Percentiles rank a stretch among this genome's conserved stretches.
phyloP scores from a whole-genome alignment of 35 echinoderm and acorn worm genomes.

The Ophioderma brevispina region DNA sequence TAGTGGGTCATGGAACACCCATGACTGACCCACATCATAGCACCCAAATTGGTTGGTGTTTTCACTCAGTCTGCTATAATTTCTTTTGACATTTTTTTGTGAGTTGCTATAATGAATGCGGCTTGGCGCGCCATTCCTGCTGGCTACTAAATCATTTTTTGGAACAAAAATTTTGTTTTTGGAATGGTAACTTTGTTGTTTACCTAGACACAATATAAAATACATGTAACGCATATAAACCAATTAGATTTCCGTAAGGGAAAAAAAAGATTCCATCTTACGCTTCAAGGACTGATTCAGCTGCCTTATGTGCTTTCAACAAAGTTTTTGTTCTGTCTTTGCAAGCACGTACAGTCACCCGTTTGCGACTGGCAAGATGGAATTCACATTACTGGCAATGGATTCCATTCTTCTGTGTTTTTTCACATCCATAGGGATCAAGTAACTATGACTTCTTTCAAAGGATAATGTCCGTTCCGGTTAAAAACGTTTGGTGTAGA shows the following conservation, averaged over 20 bases:
- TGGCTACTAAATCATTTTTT: neutral
- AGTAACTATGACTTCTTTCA: neutral
- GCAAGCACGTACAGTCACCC: conserved; percentile 20
- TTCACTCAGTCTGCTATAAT: neutral
- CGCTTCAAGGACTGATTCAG: conserved; percentile 13
- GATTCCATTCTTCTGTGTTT: neutral
- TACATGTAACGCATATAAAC: neutral
- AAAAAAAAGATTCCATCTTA: too few species aligned
- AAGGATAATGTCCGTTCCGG: conserved; percentile 19
- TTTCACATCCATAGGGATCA: conserved; percentile 4
- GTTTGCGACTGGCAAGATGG: neutral
- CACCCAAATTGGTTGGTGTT: too few species aligned
- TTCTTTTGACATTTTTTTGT: too few species aligned
- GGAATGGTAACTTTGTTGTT: neutral
- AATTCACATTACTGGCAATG: neutral
- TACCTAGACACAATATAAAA: neutral
- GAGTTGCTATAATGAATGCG: too few species aligned
- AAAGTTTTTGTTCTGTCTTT: conserved; percentile 14
- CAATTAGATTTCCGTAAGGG: neutral
- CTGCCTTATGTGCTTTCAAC: conserved; percentile 8
- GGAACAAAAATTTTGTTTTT: neutral
- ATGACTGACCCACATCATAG: too few species aligned
- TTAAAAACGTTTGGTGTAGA: conserved; percentile 13
- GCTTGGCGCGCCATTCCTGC: too few species aligned
- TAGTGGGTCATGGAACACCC: too few species aligned